A percentile compares a stretch with the other conserved stretches of the same genome.
phyloP scores from a whole-genome alignment of 1,140 invertebrate genomes.

The Telenomus remus region DNA sequence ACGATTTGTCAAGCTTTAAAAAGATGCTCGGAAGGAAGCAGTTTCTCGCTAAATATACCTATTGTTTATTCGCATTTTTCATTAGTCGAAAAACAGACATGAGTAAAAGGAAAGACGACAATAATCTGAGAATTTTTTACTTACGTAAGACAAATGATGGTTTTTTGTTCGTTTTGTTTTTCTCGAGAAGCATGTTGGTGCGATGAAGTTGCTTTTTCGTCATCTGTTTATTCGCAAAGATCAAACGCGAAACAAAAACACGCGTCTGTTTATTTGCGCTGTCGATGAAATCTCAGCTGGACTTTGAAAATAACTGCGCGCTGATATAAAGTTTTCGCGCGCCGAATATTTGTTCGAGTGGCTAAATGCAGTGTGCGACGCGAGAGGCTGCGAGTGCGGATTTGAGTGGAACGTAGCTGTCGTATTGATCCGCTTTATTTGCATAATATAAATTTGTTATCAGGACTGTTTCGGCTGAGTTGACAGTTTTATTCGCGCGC shows the following conservation, averaged over 20 bases:
- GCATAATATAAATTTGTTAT: conserved; percentile 43
- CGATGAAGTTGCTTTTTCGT: too few relatives aligned
- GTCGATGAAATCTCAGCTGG: conserved; percentile 24
- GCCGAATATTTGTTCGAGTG: too few relatives aligned
- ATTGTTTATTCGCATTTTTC: conserved; percentile 42
- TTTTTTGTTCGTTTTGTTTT: conserved; percentile 1
- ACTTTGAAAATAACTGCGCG: too few relatives aligned
- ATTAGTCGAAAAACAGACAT: conserved; percentile 6
- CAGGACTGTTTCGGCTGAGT: conserved; percentile 32
- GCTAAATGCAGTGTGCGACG: conserved; percentile 2
- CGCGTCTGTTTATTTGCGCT: conserved; percentile 25
- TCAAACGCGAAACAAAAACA: conserved; percentile 17
- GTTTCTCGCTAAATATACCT: conserved; percentile 28
- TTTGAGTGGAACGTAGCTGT: background rate
- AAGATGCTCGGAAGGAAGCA: conserved; percentile 2
- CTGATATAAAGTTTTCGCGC: too few relatives aligned
- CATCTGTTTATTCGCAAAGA: conserved; percentile 22
- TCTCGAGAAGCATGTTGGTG: too few relatives aligned
- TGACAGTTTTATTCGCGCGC: conserved; percentile 34
- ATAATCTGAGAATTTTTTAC: too few relatives aligned
- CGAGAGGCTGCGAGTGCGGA: conserved; percentile 2
- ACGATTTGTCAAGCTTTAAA: conserved; percentile 29
- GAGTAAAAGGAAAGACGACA: background rate
- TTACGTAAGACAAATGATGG: conserved; percentile 1
- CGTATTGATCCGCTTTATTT: conserved; percentile 30